Evolutionary conservation across 2,888 invertebrate species (phyloP), one percentile per base, ranked within the genome.

Genomic region (Tiliacea aurago): DNA sequence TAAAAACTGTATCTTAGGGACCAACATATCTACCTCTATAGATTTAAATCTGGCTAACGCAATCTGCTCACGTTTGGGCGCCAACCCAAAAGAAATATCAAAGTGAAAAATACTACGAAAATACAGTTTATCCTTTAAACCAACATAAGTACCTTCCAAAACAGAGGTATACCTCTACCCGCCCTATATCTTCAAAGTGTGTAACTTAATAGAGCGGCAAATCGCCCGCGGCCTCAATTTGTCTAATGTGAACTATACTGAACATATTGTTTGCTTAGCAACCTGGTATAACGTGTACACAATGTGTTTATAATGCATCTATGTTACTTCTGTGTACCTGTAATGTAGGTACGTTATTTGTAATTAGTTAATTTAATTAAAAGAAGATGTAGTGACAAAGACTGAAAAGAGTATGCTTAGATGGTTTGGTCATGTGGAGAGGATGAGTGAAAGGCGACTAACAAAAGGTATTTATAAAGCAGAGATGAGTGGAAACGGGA

Each of bases 221-320:
- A 63, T 61, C 33, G 83, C 88, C 86, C 15, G 67, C 10, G 86
- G 87, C 76, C n/a, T 81, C 84, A 88, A 87, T 87, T 87, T 88
- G 87, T 87, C 87, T 92, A 91, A 91, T 92, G 92, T 74, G 75
- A 67, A 86, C 88, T 87, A 88, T 81, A 86, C 81, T 84, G 86
- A 84, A 84, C 83, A 69, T 47, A 68, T 77, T 87, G 83, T 84
- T 85, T 81, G 75, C 79, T 68, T 76, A 79, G 78, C 75, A 80
- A 83, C 73, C 69, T 65, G 63, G 43, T 74, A 66, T 28, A 41
- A 62, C 45, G 63, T 71, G 15, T 43, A 49, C 56, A 80, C 61
- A 74, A 55, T 49, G 43, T 73, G 81, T 82, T 79, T 70, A 68
- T 70, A 45, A 77, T 77, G 65, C 23, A 80, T 72, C 66, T 73